Conservation (phyloP, 2,888 invertebrate genomes). For the Apotomis betuletana region DNA sequence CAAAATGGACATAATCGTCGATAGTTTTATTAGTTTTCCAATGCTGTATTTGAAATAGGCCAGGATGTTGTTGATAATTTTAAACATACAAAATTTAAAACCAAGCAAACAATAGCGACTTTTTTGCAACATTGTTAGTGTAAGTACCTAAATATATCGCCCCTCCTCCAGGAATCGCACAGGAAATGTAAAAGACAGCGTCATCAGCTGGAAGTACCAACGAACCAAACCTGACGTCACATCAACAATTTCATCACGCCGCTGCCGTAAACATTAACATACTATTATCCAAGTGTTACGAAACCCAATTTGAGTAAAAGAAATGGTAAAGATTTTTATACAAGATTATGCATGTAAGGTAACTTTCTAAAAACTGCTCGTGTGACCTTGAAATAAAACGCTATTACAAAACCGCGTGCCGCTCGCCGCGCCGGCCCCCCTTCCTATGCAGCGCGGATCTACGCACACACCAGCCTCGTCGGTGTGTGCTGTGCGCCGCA, state of each 20-base stretch:
- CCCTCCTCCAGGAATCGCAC: conserved; percentile 23
- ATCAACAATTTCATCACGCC: conserved; percentile 34
- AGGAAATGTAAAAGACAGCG: conserved; percentile 33
- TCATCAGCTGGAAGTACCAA: conserved; percentile 35
- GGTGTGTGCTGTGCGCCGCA: conserved; percentile 61
- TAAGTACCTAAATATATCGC: conserved; percentile 1
- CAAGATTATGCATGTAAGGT: conserved; percentile 70
- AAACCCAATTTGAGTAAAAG: conserved; percentile 37
- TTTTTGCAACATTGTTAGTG: background rate
- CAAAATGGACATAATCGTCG: background rate
- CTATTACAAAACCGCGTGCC: conserved; percentile 82
- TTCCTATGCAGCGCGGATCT: conserved; percentile 64
- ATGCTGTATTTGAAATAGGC: background rate
- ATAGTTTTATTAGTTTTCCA: background rate
- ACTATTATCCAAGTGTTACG: conserved; percentile 36
- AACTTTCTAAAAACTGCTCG: conserved; percentile 83
- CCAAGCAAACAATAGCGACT: background rate
- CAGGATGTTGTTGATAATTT: background rate
- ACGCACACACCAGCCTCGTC: conserved; percentile 66
- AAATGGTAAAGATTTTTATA: conserved; percentile 62
- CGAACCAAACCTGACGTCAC: conserved; percentile 16
- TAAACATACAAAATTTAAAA: too few relatives aligned
- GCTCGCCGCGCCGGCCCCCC: conserved; percentile 67
- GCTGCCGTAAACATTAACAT: conserved; percentile 28
- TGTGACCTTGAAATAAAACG: conserved; percentile 83